Conservation (phyloP, 2,888 invertebrate genomes). For the Heliconius hortense region DNA sequence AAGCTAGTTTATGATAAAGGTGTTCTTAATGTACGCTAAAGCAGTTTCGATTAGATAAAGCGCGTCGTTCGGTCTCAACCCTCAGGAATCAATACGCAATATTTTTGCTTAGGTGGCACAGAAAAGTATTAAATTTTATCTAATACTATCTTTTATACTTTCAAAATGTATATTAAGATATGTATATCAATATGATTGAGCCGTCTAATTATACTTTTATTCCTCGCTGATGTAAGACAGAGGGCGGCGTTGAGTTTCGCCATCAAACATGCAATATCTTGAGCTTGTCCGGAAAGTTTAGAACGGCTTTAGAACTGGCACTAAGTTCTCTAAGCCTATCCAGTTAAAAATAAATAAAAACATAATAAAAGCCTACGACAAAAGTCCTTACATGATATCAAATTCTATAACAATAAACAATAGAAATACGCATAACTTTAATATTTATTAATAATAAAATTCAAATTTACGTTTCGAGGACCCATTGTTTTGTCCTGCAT, state of each 20-base stretch:
- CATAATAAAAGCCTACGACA: neutral
- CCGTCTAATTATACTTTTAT: no score
- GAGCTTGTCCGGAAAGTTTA: accelerated
- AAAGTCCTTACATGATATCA: neutral
- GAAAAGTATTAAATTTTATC: neutral
- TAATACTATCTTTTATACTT: neutral
- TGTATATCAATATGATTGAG: no score
- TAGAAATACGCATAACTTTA: slow-evolving; percentile 11
- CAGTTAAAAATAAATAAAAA: no score
- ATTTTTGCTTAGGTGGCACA: neutral
- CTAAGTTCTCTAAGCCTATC: no score
- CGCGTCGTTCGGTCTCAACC: neutral
- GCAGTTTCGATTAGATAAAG: slow-evolving; percentile 1
- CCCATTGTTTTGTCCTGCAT: slow-evolving; percentile 43
- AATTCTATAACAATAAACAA: neutral
- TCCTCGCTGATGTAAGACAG: no score
- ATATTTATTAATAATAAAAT: slow-evolving; percentile 30
- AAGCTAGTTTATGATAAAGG: neutral
- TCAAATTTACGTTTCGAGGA: slow-evolving; percentile 34
- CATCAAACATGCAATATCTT: neutral
- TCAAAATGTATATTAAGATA: neutral
- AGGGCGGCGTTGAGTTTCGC: neutral
- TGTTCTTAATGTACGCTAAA: neutral
- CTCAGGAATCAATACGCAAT: neutral
- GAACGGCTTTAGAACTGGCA: neutral